Evolutionary conservation across 2,113 vertebrate genomes (phyloP).

Genomic region (Colinus virginianus): DNA sequence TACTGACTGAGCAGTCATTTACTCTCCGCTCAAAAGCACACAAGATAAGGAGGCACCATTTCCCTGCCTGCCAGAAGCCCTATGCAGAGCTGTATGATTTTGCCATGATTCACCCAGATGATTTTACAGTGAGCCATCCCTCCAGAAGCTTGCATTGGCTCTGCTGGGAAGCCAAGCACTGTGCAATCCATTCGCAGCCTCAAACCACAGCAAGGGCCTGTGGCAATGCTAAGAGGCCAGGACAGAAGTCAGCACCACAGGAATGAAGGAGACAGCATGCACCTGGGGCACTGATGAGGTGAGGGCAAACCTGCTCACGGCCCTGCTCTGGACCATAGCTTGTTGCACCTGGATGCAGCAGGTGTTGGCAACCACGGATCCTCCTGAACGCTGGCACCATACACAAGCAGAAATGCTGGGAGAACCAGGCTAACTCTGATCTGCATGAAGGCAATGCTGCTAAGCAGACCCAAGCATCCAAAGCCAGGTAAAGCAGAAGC

Average conservation of each 20-base stretch:
- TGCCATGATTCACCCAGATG: not conserved
- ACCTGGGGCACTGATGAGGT: fast-evolving
- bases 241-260: not conserved
- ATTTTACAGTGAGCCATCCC: not conserved
- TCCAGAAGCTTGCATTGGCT: not conserved
- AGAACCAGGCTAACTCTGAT: not conserved
- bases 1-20: not conserved
- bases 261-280: fast-evolving
- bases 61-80: not conserved
- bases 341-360: not conserved
- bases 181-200: fast-evolving
- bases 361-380: not conserved
- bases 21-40: not conserved
- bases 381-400: fast-evolving
- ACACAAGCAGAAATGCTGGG: not conserved
- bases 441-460: not conserved
- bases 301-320: fast-evolving
- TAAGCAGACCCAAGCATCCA: not conserved
- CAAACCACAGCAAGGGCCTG: not conserved
- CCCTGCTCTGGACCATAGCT: not conserved
- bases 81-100: not conserved
- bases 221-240: not conserved
- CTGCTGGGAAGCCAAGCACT: not conserved
- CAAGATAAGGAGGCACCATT: not conserved
- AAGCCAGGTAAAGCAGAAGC: not conserved